Percentiles rank a stretch among this genome's conserved stretches.
Conservation (phyloP, 1,140 invertebrate genomes). For the Hycleus phaleratus region DNA sequence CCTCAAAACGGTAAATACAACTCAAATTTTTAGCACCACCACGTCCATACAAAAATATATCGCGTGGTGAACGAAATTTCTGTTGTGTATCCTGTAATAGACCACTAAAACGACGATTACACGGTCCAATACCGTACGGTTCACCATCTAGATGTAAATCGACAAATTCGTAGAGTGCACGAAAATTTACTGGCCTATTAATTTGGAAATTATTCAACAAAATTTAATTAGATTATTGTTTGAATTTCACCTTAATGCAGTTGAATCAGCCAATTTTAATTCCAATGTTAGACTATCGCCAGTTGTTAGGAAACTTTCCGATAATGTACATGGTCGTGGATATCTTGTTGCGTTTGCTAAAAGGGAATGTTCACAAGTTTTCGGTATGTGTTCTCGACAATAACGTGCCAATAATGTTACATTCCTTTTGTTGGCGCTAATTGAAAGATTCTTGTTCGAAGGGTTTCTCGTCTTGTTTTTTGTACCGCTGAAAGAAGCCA, state of each 20-base stretch:
- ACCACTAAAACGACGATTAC: constrained; percentile 61
- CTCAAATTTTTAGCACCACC: constrained; percentile 74
- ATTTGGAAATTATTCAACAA: neutral
- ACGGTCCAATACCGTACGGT: constrained; percentile 57
- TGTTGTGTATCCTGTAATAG: constrained; percentile 46
- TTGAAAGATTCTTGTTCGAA: constrained; percentile 12
- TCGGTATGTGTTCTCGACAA: constrained; percentile 66
- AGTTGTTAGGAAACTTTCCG: constrained; percentile 76
- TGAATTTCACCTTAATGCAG: constrained; percentile 58
- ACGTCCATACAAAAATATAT: constrained; percentile 79
- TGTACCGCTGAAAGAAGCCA: constrained; percentile 18
- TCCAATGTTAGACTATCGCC: constrained; percentile 73
- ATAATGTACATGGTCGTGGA: constrained; percentile 63
- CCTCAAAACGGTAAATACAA: constrained; percentile 80
- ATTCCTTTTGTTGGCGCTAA: constrained; percentile 48
- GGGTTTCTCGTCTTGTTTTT: constrained; percentile 31
- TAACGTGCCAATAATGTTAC: constrained; percentile 68
- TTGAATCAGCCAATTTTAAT: constrained; percentile 70
- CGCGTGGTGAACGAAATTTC: constrained; percentile 63
- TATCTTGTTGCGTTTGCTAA: constrained; percentile 48
- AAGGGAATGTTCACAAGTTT: constrained; percentile 69
- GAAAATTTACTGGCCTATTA: constrained; percentile 70
- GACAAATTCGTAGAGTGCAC: constrained; percentile 83
- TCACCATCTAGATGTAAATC: constrained; percentile 78
- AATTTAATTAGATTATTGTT: neutral